Evolutionary conservation across 2,113 vertebrate species (phyloP), one percentile per base, ranked within the genome.

Genomic region (Gymnogyps californianus): DNA sequence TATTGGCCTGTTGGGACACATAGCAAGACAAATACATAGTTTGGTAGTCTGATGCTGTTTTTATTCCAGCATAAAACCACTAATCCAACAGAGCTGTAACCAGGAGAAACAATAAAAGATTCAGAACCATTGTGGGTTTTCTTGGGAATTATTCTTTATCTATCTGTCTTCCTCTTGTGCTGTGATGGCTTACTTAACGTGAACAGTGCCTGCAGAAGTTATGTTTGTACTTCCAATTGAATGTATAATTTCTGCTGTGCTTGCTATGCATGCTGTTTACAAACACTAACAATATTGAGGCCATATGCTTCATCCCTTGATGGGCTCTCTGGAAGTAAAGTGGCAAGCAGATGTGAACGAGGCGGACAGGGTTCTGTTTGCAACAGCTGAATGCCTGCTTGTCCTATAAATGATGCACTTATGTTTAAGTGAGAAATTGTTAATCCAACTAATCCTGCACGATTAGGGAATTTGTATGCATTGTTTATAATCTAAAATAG

Each of bases 341-440:
- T 57, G 85, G 80, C 80, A 83, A 91, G 91, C 93, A 93, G 94
- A 97, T 96, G 91, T 79, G 86, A 80, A 38, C 59, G 40, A 87
- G 54, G 85, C 67, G 3, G 51, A 55, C 61, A 32, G 86, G 70
- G 54, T 57, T 95, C 71, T 91, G 49, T 89, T 87, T 90, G 76
- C 84, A 96, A 5, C 78, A 87, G 90, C 87, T 95, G 92, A 95
- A 89, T 74, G 94, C 51, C 72, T 83, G 65, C 90, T 90, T 96
- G 87, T 88, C 92, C 95, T 96, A 59, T 70, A 94, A 93, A 91
- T 0, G 47, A 47, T 93, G 90, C 79, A 81, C 64, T 97, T 95
- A 92, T 1, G 17, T 46, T 28, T 81, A 88, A 96, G 91, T 91
- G 92, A 95, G 69, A 90, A 96, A 54, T 51, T 87, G 87, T 95